Evolutionary conservation across 2,113 vertebrate species (phyloP).

Genomic region (Lucifuga dentata): DNA sequence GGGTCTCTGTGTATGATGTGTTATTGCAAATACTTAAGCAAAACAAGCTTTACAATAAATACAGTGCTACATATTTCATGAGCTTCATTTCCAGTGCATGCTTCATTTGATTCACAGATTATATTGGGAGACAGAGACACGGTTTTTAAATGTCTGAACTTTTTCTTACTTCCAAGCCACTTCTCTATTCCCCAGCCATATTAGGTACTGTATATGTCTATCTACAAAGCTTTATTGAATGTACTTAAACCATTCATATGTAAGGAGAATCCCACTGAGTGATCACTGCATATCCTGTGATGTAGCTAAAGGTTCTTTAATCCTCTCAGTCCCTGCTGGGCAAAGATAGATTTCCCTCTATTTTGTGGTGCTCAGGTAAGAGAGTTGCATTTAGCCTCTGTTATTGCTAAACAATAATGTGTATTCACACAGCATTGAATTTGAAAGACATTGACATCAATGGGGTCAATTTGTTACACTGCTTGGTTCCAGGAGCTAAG

Average conservation of each 20-base stretch:
- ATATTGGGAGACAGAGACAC: background rate
- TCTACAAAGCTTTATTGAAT: conserved; percentile 40
- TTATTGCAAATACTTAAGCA: conserved; percentile 30
- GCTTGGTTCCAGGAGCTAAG: conserved; percentile 17
- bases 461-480: conserved; percentile 26
- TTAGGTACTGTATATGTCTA: conserved; percentile 10
- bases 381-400: conserved; percentile 40
- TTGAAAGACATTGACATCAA: conserved; percentile 36
- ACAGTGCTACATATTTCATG: conserved; percentile 25
- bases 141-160: conserved; percentile 12
- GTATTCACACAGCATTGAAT: conserved; percentile 27
- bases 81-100: conserved; percentile 37
- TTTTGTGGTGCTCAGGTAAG: conserved; percentile 49
- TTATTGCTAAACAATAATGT: conserved; percentile 30
- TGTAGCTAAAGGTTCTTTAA: conserved; percentile 67
- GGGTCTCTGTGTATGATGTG: conserved; percentile 19
- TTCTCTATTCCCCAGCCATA: conserved; percentile 1
- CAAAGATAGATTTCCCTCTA: conserved; percentile 36
- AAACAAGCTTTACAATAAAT: conserved; percentile 19
- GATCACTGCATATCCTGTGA: conserved; percentile 41
- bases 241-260: conserved; percentile 42
- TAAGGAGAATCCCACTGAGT: conserved; percentile 39
- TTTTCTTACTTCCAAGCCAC: conserved; percentile 9
- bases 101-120: conserved; percentile 27
- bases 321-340: conserved; percentile 50